A percentile compares a stretch with the other conserved stretches of the same genome.
phyloP scores from a whole-genome alignment of 2,888 invertebrate genomes.

The Phortica magna region DNA sequence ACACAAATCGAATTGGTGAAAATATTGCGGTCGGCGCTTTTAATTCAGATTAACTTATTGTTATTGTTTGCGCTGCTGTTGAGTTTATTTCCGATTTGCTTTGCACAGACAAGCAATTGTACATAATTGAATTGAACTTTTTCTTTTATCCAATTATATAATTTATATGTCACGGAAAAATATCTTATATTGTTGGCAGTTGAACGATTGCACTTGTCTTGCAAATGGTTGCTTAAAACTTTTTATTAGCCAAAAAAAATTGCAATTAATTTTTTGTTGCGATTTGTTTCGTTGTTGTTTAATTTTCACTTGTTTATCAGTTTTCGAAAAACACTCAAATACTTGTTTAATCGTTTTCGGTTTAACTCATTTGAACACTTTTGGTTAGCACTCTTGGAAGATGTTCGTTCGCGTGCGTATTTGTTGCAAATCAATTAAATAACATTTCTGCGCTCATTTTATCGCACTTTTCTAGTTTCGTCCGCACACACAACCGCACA shows the following conservation, averaged over 20 bases:
- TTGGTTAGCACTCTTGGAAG: background rate
- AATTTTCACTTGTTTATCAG: background rate
- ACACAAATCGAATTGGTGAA: background rate
- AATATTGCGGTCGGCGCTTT: too few relatives aligned
- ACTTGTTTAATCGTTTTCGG: background rate
- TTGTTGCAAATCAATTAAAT: conserved; percentile 31
- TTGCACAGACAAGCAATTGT: conserved; percentile 16
- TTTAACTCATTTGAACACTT: background rate
- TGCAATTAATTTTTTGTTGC: background rate
- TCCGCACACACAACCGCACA: conserved; percentile 2
- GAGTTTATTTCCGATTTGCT: background rate
- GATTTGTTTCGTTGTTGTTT: background rate
- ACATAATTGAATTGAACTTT: conserved; percentile 16
- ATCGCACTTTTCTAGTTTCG: background rate
- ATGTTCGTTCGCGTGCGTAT: conserved; percentile 13
- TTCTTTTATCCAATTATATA: background rate
- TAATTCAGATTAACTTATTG: background rate
- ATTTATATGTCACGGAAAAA: background rate
- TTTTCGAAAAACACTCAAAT: background rate
- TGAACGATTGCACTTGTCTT: background rate
- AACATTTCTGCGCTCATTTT: conserved; percentile 8
- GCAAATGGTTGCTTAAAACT: background rate
- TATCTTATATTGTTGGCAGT: background rate
- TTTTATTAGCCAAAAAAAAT: background rate
- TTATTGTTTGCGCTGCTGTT: background rate